These are phyloP conservation scores for Electrona antarctica DNA, from an alignment of 2,113 vertebrate species.

Conservation along the genomic window DNA sequence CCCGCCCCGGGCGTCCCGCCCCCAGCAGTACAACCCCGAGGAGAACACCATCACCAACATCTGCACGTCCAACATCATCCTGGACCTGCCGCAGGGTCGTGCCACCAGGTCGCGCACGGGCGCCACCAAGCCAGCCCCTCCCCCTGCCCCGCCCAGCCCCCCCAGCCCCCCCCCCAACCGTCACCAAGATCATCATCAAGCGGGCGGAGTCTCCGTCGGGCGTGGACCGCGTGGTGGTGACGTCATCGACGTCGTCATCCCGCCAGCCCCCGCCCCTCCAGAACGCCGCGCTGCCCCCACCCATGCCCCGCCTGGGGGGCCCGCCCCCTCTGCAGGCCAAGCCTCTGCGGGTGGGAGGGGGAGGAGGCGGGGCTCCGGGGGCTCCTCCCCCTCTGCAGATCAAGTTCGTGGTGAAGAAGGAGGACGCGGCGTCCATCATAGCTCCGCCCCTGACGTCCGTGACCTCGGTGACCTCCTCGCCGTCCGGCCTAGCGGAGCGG, in stretches of 20 bases:
- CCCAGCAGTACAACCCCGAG: slow-evolving; percentile 74
- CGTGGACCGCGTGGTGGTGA: slow-evolving; percentile 78
- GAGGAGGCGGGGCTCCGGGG: slow-evolving; percentile 35
- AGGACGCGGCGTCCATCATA: slow-evolving; percentile 57
- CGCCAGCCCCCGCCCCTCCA: slow-evolving; percentile 87
- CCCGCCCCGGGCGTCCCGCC: slow-evolving; percentile 47
- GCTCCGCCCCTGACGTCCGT: slow-evolving; percentile 48
- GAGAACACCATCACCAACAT: slow-evolving; percentile 85
- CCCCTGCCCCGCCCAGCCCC: slow-evolving; percentile 55
- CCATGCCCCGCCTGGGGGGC: slow-evolving; percentile 72
- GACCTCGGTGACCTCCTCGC: slow-evolving; percentile 34
- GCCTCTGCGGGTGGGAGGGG: slow-evolving; percentile 29
- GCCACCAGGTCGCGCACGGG: slow-evolving; percentile 78
- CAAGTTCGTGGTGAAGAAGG: slow-evolving; percentile 79
- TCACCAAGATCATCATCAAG: slow-evolving; percentile 90
- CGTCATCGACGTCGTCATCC: slow-evolving; percentile 70
- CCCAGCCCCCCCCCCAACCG: slow-evolving; percentile 52
- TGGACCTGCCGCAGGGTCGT: slow-evolving; percentile 74
- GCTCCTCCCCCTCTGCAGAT: slow-evolving; percentile 68
- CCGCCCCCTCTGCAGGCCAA: slow-evolving; percentile 81
- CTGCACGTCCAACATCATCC: slow-evolving; percentile 83
- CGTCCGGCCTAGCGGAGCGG: slow-evolving; percentile 54
- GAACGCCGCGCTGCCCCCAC: slow-evolving; percentile 76
- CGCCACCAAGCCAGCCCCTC: slow-evolving; percentile 70
- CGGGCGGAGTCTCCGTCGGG: slow-evolving; percentile 80